phyloP scores from a whole-genome alignment of 2,888 invertebrate genomes.

The Laspeyria flexula region DNA sequence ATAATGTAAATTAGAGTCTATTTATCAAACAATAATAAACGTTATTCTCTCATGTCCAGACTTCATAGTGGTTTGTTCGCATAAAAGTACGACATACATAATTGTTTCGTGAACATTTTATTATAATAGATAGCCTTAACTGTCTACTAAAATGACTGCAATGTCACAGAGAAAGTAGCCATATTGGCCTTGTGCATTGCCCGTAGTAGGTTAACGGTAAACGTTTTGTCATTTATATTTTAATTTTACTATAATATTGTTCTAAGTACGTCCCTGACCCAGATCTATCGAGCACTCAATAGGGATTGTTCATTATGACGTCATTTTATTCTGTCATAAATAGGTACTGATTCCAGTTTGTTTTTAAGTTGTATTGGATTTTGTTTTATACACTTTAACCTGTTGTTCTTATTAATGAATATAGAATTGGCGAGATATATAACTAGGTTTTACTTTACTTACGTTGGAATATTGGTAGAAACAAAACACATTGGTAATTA shows the following conservation, averaged over 20 bases:
- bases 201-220: conserved; percentile 33
- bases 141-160: conserved; percentile 5
- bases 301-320: conserved; percentile 10
- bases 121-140: conserved; percentile 1
- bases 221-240: conserved; percentile 26
- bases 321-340: not conserved
- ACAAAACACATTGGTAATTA: conserved; percentile 49
- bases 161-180: conserved; percentile 34
- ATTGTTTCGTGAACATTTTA: not conserved
- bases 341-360: not conserved
- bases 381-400: too few relatives aligned
- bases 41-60: too few relatives aligned
- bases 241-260: conserved; percentile 28
- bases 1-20: too few relatives aligned
- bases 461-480: too few relatives aligned
- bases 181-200: conserved; percentile 26
- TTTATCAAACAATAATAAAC: too few relatives aligned
- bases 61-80: not conserved
- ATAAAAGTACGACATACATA: not conserved
- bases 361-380: conserved; percentile 4
- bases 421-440: too few relatives aligned
- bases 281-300: conserved; percentile 33
- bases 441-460: too few relatives aligned
- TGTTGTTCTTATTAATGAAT: too few relatives aligned
- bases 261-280: conserved; percentile 37